phyloP scores from a whole-genome alignment of 2,888 invertebrate genomes.

The Lacanobia wlatinum region DNA sequence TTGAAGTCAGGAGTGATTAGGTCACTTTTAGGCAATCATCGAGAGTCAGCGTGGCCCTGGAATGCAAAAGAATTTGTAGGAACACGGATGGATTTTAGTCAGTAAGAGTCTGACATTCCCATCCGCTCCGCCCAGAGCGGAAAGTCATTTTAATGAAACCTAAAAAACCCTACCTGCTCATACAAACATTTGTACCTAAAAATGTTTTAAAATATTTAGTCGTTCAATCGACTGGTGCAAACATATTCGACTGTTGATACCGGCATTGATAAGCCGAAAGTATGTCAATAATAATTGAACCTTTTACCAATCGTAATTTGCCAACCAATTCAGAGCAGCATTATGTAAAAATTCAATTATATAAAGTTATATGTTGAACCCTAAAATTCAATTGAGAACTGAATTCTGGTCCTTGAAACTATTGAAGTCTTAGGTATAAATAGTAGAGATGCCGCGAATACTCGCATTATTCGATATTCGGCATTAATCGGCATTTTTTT shows the following conservation, averaged over 20 bases:
- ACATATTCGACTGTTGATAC: constrained; percentile 22
- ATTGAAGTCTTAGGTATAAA: not conserved
- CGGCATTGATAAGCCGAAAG: constrained; percentile 28
- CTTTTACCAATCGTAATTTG: constrained; percentile 23
- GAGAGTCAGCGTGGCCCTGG: no score
- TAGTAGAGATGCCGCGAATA: no score
- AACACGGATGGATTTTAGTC: no score
- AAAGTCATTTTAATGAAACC: no score
- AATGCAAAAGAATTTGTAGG: no score
- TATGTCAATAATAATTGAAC: constrained; percentile 32
- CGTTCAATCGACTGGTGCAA: not conserved
- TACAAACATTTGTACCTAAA: not conserved
- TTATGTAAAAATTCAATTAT: constrained; percentile 17
- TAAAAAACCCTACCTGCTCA: no score
- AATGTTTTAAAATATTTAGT: not conserved
- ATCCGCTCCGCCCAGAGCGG: no score
- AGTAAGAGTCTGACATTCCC: no score
- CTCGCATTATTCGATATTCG: no score
- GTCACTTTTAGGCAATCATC: no score
- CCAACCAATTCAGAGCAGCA: constrained; percentile 23
- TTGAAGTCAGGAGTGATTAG: no score
- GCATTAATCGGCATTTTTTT: no score
- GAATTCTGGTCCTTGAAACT: not conserved
- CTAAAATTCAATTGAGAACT: constrained; percentile 1
- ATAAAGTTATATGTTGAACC: not conserved